These are phyloP conservation scores for Anthonomus grandis DNA, from an alignment of 1,140 invertebrate species.

Conservation along the genomic window DNA sequence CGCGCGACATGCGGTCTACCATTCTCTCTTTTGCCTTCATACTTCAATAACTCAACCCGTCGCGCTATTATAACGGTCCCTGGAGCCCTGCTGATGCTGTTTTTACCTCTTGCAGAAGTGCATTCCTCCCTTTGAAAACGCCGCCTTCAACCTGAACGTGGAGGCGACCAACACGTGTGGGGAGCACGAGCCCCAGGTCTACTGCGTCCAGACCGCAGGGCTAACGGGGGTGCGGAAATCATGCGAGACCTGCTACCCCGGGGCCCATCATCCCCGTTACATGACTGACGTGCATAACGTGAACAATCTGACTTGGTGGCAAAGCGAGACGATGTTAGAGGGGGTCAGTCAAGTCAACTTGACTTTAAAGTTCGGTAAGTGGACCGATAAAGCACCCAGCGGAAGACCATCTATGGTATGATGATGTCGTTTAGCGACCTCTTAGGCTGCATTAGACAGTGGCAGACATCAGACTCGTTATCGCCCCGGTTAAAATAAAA, in stretches of 20 bases:
- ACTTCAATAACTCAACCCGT: no score
- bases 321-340: constrained; percentile 95
- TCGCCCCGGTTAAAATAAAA: no score
- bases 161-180: constrained; percentile 97
- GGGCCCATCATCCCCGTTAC: constrained; percentile 71
- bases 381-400: no score
- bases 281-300: constrained; percentile 88
- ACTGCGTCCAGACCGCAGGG: constrained; percentile 89
- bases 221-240: constrained; percentile 54
- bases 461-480: no score
- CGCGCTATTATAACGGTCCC: background rate
- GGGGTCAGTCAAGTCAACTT: constrained; percentile 92
- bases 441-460: no score
- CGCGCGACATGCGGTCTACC: background rate
- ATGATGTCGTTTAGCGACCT: no score
- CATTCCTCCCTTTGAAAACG: constrained; percentile 94
- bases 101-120: constrained; percentile 69
- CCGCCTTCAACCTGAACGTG: constrained; percentile 82
- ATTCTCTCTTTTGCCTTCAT: no score
- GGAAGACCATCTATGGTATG: no score
- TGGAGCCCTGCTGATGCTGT: background rate
- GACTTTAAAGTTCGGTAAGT: constrained; percentile 80
- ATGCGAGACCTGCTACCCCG: constrained; percentile 62
- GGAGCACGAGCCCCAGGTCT: constrained; percentile 68
- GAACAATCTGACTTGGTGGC: constrained; percentile 96